A percentile compares a stretch with the other conserved stretches of the same genome.
phyloP scores from a whole-genome alignment of 2,888 invertebrate species.

The Hylaea fasciaria region DNA sequence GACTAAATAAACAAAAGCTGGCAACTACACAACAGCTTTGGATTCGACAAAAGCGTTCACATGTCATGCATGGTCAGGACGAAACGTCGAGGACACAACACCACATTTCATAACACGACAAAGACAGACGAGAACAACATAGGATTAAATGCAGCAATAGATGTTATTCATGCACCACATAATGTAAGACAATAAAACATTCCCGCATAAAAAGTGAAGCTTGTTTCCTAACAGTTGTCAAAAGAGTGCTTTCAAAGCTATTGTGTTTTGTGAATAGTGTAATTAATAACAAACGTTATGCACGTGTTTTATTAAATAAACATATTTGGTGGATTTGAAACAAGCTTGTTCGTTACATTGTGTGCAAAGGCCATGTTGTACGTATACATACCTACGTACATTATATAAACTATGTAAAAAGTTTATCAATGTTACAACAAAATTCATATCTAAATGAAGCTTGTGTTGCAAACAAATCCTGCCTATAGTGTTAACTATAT shows the following conservation, averaged over 20 bases:
- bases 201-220: conserved; percentile 44
- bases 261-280: conserved; percentile 20
- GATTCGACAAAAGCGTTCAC: conserved; percentile 76
- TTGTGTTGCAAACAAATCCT: conserved; percentile 17
- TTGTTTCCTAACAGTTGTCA: conserved; percentile 47
- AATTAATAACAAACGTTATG: conserved; percentile 3
- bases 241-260: conserved; percentile 20
- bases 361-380: conserved; percentile 35
- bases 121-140: conserved; percentile 55
- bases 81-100: conserved; percentile 73
- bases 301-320: conserved; percentile 8
- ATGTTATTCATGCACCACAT: conserved; percentile 85
- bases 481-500: conserved; percentile 8
- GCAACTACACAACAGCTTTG: conserved; percentile 44
- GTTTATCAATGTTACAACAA: conserved; percentile 3
- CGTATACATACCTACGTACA: conserved; percentile 43
- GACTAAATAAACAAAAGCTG: conserved; percentile 23
- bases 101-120: conserved; percentile 69
- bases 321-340: conserved; percentile 42
- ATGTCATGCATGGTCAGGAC: conserved; percentile 53
- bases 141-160: conserved; percentile 64
- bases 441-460: background rate
- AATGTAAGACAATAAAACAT: conserved; percentile 53
- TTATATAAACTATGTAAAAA: conserved; percentile 8
- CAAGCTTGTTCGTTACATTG: conserved; percentile 47